These are phyloP conservation scores for Fopius arisanus DNA, from an alignment of 1,140 invertebrate genomes.

Conservation along the genomic window DNA sequence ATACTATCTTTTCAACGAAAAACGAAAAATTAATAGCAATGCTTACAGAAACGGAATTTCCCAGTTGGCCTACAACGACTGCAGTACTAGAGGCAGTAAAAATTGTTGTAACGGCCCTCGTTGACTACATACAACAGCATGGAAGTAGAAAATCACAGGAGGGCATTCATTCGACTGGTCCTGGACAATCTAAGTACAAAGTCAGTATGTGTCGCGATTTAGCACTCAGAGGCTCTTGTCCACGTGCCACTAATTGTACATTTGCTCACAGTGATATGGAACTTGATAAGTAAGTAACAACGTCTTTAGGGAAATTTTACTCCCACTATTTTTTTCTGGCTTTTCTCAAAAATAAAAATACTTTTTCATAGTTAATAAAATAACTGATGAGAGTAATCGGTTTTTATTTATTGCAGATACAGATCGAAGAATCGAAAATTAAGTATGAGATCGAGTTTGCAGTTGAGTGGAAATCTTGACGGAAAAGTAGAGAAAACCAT, in stretches of 20 bases:
- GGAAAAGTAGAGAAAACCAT: constrained; percentile 20
- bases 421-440: constrained; percentile 52
- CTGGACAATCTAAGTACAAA: constrained; percentile 84
- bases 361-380: too few relatives aligned
- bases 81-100: constrained; percentile 82
- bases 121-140: constrained; percentile 86
- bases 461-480: constrained; percentile 4
- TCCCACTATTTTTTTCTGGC: too few relatives aligned
- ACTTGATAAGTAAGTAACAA: constrained; percentile 73
- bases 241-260: constrained; percentile 85
- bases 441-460: neutral
- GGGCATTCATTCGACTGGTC: constrained; percentile 60
- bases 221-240: constrained; percentile 79
- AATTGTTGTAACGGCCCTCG: constrained; percentile 82
- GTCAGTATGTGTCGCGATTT: constrained; percentile 91
- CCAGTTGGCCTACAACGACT: constrained; percentile 77
- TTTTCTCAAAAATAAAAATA: too few relatives aligned
- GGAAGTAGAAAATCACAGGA: constrained; percentile 70
- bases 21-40: neutral
- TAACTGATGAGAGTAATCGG: too few relatives aligned
- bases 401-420: constrained; percentile 40
- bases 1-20: too few relatives aligned
- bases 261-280: constrained; percentile 93
- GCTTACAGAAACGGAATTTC: constrained; percentile 73
- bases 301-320: too few relatives aligned